Percentiles rank a stretch among this genome's conserved stretches.
These are phyloP conservation scores for Syngnathus acus DNA, from an alignment of 2,797 vertebrate species.

Conservation along the genomic window DNA sequence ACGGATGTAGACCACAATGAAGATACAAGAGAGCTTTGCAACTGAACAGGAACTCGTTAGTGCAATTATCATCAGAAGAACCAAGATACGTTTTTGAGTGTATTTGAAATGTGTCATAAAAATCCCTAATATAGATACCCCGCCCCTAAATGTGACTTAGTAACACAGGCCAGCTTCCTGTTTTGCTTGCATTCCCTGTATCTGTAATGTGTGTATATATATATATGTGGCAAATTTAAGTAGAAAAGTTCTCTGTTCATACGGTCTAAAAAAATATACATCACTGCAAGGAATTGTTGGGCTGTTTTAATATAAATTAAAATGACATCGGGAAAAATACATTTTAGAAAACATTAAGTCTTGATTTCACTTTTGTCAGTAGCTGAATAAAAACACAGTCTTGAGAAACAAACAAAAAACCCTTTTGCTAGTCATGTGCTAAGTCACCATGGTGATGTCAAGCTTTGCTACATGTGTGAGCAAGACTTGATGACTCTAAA, in stretches of 20 bases:
- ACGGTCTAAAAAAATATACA: background rate
- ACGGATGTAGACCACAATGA: conserved; percentile 18
- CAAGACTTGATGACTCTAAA: conserved; percentile 22
- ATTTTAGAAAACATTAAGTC: conserved; percentile 64
- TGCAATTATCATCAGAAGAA: background rate
- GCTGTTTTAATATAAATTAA: conserved; percentile 77
- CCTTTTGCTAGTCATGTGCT: conserved; percentile 8
- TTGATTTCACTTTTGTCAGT: conserved; percentile 55
- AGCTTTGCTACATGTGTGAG: conserved; percentile 30
- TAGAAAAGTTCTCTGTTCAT: background rate
- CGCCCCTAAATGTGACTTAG: background rate
- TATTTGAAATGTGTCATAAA: background rate
- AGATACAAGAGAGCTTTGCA: conserved; percentile 6
- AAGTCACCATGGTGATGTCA: conserved; percentile 1
- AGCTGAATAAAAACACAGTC: conserved; percentile 68
- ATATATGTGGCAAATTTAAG: background rate
- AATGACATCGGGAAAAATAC: conserved; percentile 68
- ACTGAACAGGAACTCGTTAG: background rate
- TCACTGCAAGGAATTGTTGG: conserved; percentile 34
- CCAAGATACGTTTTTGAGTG: background rate
- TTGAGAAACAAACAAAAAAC: conserved; percentile 32
- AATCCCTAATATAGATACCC: background rate
- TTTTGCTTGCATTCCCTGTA: background rate
- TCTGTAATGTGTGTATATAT: conserved; percentile 2
- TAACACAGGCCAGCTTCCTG: background rate